Percentiles rank a stretch among this genome's conserved stretches.
These are phyloP conservation scores for Arnoldichthys spilopterus DNA, from an alignment of 2,797 vertebrate genomes.

Conservation along the genomic window DNA sequence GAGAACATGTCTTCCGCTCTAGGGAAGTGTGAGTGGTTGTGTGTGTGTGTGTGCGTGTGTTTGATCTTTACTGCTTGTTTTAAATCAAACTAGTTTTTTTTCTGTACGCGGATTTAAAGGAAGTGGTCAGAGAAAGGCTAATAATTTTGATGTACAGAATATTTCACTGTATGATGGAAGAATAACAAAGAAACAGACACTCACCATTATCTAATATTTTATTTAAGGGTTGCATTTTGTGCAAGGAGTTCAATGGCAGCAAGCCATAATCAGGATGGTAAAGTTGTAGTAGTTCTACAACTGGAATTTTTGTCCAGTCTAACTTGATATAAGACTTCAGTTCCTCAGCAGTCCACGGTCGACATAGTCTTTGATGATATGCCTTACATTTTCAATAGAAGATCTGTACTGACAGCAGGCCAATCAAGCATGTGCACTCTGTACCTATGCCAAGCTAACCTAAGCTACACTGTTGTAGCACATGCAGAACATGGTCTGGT, in stretches of 20 bases:
- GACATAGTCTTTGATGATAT: too few species aligned
- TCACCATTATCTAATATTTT: not conserved
- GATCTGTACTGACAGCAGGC: too few species aligned
- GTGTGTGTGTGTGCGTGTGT: constrained; percentile 18
- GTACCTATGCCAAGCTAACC: too few species aligned
- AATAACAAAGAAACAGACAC: not conserved
- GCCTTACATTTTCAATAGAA: too few species aligned
- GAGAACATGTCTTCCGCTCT: constrained; percentile 59
- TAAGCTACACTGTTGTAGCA: too few species aligned
- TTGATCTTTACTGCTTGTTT: not conserved
- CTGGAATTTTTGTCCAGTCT: too few species aligned
- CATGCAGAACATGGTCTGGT: too few species aligned
- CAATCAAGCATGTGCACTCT: too few species aligned
- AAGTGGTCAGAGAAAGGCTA: not conserved
- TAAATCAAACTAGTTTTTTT: not conserved
- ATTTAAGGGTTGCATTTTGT: not conserved
- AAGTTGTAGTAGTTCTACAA: too few species aligned
- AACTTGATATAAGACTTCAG: too few species aligned
- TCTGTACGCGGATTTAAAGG: not conserved
- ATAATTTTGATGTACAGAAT: not conserved
- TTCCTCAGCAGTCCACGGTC: too few species aligned
- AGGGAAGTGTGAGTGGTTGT: constrained; percentile 28
- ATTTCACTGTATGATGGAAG: not conserved
- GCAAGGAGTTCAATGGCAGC: not conserved
- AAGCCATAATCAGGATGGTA: not conserved